phyloP scores from a whole-genome alignment of 2,113 vertebrate genomes.

The Nibea albiflora region DNA sequence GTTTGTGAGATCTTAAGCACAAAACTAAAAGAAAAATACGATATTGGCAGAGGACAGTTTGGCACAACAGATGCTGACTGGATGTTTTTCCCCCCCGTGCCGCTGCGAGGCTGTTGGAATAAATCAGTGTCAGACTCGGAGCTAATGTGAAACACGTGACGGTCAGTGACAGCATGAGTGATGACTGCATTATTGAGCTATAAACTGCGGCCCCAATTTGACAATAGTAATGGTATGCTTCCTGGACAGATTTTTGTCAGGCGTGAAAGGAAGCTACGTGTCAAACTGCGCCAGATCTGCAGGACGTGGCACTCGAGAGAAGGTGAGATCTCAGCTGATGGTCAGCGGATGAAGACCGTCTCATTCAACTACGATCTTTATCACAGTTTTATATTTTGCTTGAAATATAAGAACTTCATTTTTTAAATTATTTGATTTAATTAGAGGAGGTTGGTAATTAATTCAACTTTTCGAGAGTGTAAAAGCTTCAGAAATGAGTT shows the following conservation, averaged over 20 bases:
- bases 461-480: not conserved
- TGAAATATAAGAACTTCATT: not conserved
- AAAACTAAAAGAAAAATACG: slow-evolving; percentile 40
- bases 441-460: not conserved
- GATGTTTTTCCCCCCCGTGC: slow-evolving; percentile 37
- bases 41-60: slow-evolving; percentile 34
- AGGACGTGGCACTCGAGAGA: not conserved
- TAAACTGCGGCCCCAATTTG: slow-evolving; percentile 75
- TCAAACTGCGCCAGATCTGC: slow-evolving; percentile 47
- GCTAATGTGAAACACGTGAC: slow-evolving; percentile 71
- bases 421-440: not conserved
- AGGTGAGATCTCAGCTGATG: not conserved
- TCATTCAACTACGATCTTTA: not conserved
- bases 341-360: not conserved
- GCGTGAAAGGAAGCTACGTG: slow-evolving; percentile 52
- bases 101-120: slow-evolving; percentile 48
- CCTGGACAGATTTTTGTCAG: slow-evolving; percentile 69
- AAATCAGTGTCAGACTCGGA: slow-evolving; percentile 72
- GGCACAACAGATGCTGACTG: slow-evolving; percentile 65
- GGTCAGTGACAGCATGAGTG: slow-evolving; percentile 75
- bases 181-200: slow-evolving; percentile 80
- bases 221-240: slow-evolving; percentile 69
- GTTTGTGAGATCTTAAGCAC: slow-evolving; percentile 26
- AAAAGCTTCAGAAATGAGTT: not conserved
- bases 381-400: not conserved